phyloP scores from a whole-genome alignment of 1,140 invertebrate species.

The Drosophila asahinai region DNA sequence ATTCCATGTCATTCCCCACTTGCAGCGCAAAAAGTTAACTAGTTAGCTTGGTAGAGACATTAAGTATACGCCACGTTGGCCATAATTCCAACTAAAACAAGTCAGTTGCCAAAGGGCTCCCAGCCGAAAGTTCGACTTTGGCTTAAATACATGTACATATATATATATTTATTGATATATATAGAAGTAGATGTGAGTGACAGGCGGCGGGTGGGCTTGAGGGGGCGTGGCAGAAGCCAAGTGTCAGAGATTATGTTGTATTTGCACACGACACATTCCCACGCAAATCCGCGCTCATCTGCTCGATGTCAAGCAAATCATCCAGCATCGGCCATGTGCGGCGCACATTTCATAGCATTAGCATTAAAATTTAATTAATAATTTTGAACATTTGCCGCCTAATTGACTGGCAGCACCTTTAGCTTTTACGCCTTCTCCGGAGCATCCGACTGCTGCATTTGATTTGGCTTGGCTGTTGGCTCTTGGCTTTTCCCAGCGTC shows the following conservation, averaged over 20 bases:
- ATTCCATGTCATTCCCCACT: conserved; percentile 8
- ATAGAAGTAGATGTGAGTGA: conserved; percentile 35
- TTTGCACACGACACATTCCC: conserved; percentile 57
- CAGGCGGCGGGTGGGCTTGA: conserved; percentile 16
- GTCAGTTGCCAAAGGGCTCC: conserved; percentile 48
- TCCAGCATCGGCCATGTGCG: conserved; percentile 8
- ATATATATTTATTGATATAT: conserved; percentile 10
- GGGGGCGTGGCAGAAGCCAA: conserved; percentile 42
- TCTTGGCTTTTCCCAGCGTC: conserved; percentile 38
- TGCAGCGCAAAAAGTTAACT: conserved; percentile 74
- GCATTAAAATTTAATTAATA: conserved; percentile 78
- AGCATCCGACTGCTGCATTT: conserved; percentile 26
- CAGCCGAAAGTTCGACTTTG: conserved; percentile 35
- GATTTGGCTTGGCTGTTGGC: conserved; percentile 55
- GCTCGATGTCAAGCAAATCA: conserved; percentile 31
- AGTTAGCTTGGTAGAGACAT: conserved; percentile 51
- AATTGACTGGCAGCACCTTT: conserved; percentile 70
- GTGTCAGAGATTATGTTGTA: conserved; percentile 76
- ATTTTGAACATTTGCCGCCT: conserved; percentile 61
- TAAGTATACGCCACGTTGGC: conserved; percentile 66
- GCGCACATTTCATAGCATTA: conserved; percentile 49
- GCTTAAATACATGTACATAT: conserved; percentile 37
- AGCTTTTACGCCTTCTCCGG: conserved; percentile 49
- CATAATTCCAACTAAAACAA: conserved; percentile 51
- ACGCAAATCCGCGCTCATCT: conserved; percentile 32